Base-by-base conservation (phyloP, 2,888 invertebrate genomes). In the Agrotis exclamationis region DNA sequence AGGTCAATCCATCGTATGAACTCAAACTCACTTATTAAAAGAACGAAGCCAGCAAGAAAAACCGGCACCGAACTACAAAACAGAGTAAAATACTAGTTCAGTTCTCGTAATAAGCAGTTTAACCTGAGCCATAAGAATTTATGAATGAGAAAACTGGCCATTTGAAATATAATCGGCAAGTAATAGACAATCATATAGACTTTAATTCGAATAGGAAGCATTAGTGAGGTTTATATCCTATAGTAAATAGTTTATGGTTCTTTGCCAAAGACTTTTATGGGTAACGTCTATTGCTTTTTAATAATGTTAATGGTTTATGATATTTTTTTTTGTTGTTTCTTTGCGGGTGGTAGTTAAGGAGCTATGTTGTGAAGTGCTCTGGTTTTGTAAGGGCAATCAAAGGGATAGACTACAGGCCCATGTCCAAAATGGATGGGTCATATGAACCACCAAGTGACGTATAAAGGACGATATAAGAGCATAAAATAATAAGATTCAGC, bases 41-140 rank as follows among this genome's bases (percentile, higher is more conserved):
- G 22, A 57, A 53, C 44, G 45, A 66, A 44, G 28, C 63, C 59
- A 63, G 50, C 56, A 50, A 56, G 59, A 69, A 72, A 82, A 78
- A 76, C 78, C 65, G 20, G 64, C 44, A 16, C 5, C 45, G 20
- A 13, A 39, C 20, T 28, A 66, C 63, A 39, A 44, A 48, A 60
- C 48, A 59, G 79, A 82, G 73, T 79, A 73, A 79, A 54, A 58
- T 71, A 82, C 60, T 53, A 59, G 62, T 64, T 59, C 51, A 63
- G 62, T 22, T 13, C 11, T 18, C 11, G 39, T 65, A 77, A 65
- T 59, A 65, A 53, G 82, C 28, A 51, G 53, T 58, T 63, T 63
- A 78, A 66, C 59, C 68, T 9, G 68, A n/a, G 14, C 70, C 22
- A 73, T 82, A 74, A 80, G 83, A 79, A 80, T 79, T 79, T 70